Percentiles rank a stretch among this genome's conserved stretches.
Conservation (phyloP, 2,888 invertebrate genomes). For the Erebia ligea region DNA sequence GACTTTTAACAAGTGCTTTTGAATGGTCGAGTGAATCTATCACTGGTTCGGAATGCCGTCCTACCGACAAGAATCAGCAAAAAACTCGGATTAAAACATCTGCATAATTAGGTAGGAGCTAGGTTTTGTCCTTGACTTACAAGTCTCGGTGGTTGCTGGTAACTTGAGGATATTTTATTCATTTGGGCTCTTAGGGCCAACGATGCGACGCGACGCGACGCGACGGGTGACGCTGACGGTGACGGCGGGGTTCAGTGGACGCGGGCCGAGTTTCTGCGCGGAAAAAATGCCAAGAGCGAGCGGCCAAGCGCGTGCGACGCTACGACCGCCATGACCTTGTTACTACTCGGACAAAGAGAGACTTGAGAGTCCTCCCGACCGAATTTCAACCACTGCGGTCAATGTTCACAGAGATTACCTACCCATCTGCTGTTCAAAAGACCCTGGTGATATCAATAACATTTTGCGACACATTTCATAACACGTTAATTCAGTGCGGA, state of each 20-base stretch:
- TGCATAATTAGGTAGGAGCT: background rate
- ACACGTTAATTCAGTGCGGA: no score
- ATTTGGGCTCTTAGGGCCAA: background rate
- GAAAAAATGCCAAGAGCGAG: conserved; percentile 76
- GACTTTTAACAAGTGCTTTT: no score
- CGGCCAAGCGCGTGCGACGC: conserved; percentile 45
- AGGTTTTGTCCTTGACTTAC: background rate
- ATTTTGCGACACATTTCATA: no score
- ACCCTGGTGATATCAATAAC: no score
- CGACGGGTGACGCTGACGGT: conserved; percentile 43
- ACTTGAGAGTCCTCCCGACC: background rate
- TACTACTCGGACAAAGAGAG: background rate
- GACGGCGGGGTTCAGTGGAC: conserved; percentile 78
- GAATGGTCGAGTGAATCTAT: no score
- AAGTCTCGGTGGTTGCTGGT: background rate
- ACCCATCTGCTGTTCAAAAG: no score
- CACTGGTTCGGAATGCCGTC: no score
- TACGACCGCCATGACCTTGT: background rate
- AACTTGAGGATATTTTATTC: conserved; percentile 6
- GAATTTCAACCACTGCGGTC: no score
- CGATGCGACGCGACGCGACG: background rate
- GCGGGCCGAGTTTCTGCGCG: conserved; percentile 76
- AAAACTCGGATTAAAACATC: no score
- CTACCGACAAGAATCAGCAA: no score
- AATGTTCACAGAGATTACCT: no score